Base-by-base conservation (phyloP, 2,888 invertebrate genomes). In the Cloeon dipterum region DNA sequence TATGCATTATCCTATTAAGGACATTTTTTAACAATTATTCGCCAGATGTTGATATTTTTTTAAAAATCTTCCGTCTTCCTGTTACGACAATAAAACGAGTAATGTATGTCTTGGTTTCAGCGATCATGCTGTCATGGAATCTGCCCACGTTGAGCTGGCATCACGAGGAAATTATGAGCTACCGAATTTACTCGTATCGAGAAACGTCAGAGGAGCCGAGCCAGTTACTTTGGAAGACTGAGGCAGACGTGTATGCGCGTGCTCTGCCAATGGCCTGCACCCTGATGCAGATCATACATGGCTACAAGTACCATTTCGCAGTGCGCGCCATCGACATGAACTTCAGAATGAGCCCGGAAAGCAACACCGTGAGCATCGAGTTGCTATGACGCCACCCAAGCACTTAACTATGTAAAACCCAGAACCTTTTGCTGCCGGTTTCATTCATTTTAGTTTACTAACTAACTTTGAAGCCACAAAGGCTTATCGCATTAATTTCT, bases 251-350 rank as follows among this genome's bases (percentile, higher is more conserved):
- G 0, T 81, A 85, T 56, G 86, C 91, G 1, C 60, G 93, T 49
- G 74, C 81, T 1, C 55, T 93, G 40, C 93, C 93, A 0, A 94
- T 94, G 93, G 91, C 93, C 0, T 93, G 91, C 45, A 93, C 88
- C 0, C 58, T 89, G 25, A 86, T 86, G 2, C 61, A 70, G 65
- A 91, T 93, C 54, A 75, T 81, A 50, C 78, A 81, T 46, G 89
- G 88, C 26, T 77, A 82, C 54, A 81, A 79, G 49, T 93, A 93
- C 56, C 83, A 82, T 53, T 93, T 93, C 54, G 85, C 89, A 2
- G 89, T 93, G 2, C 68, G 91, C 46, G 88, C 88, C 1, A 74
- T 89, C 1, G 91, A 93, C 52, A 61, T 71, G 21, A 71, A 75
- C 57, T 71, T 73, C 43, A 66, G 89, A 42, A 65, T 75, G 41